Base-by-base conservation (phyloP, 1,140 invertebrate species). In the Lepidotrigona ventralis region DNA sequence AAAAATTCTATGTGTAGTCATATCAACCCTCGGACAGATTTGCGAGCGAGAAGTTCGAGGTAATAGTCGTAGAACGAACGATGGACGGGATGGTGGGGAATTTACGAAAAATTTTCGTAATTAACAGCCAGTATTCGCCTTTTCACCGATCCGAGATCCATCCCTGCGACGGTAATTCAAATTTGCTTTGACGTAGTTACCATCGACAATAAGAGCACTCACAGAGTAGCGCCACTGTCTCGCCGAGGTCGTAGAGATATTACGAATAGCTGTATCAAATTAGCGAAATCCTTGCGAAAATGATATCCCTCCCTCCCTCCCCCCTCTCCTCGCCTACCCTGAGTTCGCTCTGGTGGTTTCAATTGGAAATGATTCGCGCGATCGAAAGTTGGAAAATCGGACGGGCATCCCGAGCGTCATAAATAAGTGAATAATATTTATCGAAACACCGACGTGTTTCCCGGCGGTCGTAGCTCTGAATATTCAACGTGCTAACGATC, bases 151-250 rank as follows among this genome's bases (percentile, higher is more conserved):
- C 63, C 63, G 81, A 11, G 11, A 69, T 39, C 39, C 39, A 46
- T 46, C 6, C 8, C 39, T 8, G 39, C 39, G 53, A 14, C 81
- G 56, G 26, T 75, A 71, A 83, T 70, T 79, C 56, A 60, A 71
- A 75, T 46, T 64, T 39, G 63, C 81, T 60, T 71, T 60, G 81
- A 78, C 66, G 73, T 69, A 26, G 81, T 54, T 56, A 60, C 53
- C 75, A 68, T 71, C 58, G 53, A 68, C 81, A 54, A 8, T 46
- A 46, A 78, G 81, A 46, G 75, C n/a, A 26, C 56, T 83, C 21
- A 8, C 39, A 15, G 29, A 58, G 21, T 4, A 63, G 9, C 19
- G 46, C 53, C 17, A 26, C 26, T 26, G 69, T 29, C 54, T 23
- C 54, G 6, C 58, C 58, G 56, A 77, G 63, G 26, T 17, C 15